These are phyloP conservation scores for Brachypterus glaber DNA, from an alignment of 2,888 invertebrate species.

Conservation along the genomic window DNA sequence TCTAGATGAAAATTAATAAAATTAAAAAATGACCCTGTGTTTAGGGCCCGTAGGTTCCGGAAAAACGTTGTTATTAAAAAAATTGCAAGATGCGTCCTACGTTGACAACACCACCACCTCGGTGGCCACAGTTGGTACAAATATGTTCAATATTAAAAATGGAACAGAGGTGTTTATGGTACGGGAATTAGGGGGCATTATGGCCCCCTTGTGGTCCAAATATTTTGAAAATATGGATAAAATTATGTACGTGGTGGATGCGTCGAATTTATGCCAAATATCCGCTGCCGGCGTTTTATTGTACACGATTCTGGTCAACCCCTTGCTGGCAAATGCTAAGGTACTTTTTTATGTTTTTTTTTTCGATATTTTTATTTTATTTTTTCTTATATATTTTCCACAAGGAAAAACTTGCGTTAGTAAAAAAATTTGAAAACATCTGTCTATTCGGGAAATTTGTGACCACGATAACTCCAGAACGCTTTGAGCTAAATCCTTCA, in stretches of 20 bases:
- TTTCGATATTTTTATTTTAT: too few relatives aligned
- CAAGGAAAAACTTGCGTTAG: too few relatives aligned
- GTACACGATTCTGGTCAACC: conserved; percentile 68
- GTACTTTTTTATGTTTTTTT: conserved; percentile 42
- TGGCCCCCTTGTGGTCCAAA: conserved; percentile 74
- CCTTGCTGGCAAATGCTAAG: conserved; percentile 54
- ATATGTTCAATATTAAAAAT: conserved; percentile 56
- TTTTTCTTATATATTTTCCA: too few relatives aligned
- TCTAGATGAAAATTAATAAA: too few relatives aligned
- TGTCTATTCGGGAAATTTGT: too few relatives aligned
- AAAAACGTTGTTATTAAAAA: conserved; percentile 69
- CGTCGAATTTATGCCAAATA: conserved; percentile 77
- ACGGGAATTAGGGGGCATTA: conserved; percentile 68
- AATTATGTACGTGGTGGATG: conserved; percentile 73
- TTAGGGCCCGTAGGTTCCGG: conserved; percentile 73
- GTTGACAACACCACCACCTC: conserved; percentile 71
- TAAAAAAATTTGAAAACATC: too few relatives aligned
- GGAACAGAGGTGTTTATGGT: conserved; percentile 36
- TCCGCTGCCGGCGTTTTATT: conserved; percentile 74
- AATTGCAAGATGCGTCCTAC: conserved; percentile 56
- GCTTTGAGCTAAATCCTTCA: too few relatives aligned
- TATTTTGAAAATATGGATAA: conserved; percentile 56
- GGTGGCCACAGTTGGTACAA: conserved; percentile 71
- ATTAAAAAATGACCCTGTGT: conserved; percentile 45
- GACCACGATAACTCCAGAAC: too few relatives aligned